Conservation (phyloP, 2,797 vertebrate species). For the Erethizon dorsatum region DNA sequence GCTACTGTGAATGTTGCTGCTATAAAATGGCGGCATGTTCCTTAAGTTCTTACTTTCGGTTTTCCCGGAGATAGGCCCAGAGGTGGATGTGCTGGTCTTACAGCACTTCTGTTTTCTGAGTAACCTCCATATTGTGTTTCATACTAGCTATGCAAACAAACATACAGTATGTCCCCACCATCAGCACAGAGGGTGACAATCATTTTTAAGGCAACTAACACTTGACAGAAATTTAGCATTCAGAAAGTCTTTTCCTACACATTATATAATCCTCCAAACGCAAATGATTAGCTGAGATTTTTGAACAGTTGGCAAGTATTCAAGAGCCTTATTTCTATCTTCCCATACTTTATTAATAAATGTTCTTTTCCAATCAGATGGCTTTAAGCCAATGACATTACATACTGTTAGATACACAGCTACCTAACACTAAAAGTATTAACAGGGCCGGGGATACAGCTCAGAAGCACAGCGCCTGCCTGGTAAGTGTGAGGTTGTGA, state of each 20-base stretch:
- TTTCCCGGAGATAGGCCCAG: neutral
- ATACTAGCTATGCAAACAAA: neutral
- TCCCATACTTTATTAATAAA: neutral
- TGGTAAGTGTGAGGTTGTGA: too few species aligned
- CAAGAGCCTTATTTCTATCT: neutral
- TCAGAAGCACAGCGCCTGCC: too few species aligned
- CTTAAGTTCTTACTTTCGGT: neutral
- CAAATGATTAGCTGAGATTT: neutral
- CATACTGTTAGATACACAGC: neutral
- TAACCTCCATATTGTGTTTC: neutral
- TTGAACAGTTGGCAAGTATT: neutral
- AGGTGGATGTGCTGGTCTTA: neutral
- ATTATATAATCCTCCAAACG: neutral
- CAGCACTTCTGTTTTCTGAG: neutral
- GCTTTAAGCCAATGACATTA: conserved; percentile 4
- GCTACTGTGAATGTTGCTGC: neutral
- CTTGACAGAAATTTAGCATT: neutral
- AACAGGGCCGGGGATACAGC: neutral
- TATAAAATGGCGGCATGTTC: neutral
- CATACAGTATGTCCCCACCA: neutral
- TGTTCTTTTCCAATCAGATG: neutral
- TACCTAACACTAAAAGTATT: neutral
- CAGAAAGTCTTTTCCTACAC: neutral
- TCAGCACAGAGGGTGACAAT: neutral
- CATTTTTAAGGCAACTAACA: conserved; percentile 13